Evolutionary conservation across 2,113 vertebrate genomes (phyloP).

Genomic region (Synchiropus splendidus): DNA sequence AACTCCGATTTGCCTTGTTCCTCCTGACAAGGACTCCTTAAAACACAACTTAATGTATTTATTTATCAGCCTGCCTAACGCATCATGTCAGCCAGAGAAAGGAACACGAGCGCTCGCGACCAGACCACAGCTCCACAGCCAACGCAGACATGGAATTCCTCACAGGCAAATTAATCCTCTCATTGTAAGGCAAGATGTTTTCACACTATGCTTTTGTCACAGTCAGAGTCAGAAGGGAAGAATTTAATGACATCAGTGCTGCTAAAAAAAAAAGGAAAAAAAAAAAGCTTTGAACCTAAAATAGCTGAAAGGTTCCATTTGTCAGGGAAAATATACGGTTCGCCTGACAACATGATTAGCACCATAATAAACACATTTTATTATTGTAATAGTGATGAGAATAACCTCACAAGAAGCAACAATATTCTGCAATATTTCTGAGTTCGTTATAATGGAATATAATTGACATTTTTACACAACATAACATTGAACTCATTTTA

Average conservation of each 20-base stretch:
- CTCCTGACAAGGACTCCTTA: slow-evolving; percentile 32
- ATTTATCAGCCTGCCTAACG: slow-evolving; percentile 41
- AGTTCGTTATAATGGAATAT: too few relatives aligned
- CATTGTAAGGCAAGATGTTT: slow-evolving; percentile 28
- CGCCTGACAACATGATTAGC: slow-evolving; percentile 4
- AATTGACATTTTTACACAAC: too few relatives aligned
- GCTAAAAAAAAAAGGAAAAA: too few relatives aligned
- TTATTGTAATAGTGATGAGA: too few relatives aligned
- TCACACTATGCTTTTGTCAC: slow-evolving; percentile 15
- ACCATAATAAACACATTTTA: too few relatives aligned
- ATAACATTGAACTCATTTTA: too few relatives aligned
- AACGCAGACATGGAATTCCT: slow-evolving; percentile 19
- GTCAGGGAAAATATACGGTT: slow-evolving; percentile 13
- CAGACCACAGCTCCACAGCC: slow-evolving; percentile 16
- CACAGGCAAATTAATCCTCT: slow-evolving; percentile 35
- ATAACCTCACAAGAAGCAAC: too few relatives aligned
- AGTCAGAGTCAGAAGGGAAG: slow-evolving; percentile 22
- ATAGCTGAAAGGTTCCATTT: slow-evolving; percentile 18
- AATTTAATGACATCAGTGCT: slow-evolving; percentile 25
- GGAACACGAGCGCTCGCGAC: slow-evolving; percentile 8
- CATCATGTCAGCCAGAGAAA: slow-evolving; percentile 20
- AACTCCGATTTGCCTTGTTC: slow-evolving; percentile 28
- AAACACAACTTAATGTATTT: slow-evolving; percentile 41
- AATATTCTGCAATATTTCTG: too few relatives aligned
- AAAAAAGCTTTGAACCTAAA: too few relatives aligned